phyloP scores from a whole-genome alignment of 2,797 vertebrate species.

The Acrossocheilus wenchowensis region DNA sequence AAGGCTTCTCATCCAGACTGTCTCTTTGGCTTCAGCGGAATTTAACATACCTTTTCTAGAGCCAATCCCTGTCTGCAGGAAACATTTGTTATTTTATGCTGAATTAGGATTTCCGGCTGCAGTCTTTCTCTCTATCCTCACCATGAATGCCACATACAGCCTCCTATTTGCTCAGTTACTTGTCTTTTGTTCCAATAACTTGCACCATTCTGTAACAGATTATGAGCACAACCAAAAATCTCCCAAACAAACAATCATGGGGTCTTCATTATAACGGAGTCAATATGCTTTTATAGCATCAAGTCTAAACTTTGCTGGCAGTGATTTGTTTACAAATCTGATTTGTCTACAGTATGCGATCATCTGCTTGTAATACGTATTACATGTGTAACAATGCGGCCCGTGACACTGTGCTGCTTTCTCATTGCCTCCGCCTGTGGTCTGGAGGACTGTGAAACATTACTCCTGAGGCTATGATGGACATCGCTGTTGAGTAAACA shows the following conservation, averaged over 20 bases:
- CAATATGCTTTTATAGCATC: background rate
- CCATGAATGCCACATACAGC: background rate
- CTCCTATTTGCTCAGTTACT: background rate
- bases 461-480: conserved; percentile 51
- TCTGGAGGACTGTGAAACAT: conserved; percentile 46
- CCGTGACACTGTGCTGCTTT: conserved; percentile 15
- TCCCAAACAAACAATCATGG: conserved; percentile 24
- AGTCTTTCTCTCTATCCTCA: background rate
- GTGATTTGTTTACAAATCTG: background rate
- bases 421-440: conserved; percentile 45
- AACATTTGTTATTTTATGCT: background rate
- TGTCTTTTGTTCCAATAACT: background rate
- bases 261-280: background rate
- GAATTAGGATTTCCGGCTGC: background rate
- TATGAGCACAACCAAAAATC: conserved; percentile 9
- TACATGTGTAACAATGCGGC: conserved; percentile 14
- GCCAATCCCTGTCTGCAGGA: background rate
- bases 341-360: conserved; percentile 15
- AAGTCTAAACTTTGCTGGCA: background rate
- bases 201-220: background rate
- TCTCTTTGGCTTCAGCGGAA: background rate
- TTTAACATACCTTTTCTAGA: background rate
- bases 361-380: conserved; percentile 2
- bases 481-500: conserved; percentile 80
- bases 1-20: background rate